Base-by-base conservation (phyloP, 2,797 vertebrate genomes). In the Syngnathus acus region DNA sequence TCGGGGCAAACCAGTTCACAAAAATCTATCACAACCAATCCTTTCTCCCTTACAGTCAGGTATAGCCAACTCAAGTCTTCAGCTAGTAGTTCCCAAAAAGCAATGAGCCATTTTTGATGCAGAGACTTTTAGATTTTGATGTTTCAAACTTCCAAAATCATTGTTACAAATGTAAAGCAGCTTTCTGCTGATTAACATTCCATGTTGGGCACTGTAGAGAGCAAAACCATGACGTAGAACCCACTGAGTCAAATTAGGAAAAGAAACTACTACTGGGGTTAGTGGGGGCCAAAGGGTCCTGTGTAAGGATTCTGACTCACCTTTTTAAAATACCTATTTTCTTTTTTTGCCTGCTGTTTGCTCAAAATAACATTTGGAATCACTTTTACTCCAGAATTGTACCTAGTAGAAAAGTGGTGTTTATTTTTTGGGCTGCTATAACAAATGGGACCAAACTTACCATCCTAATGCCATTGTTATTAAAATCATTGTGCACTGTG, bases 181-280 rank as follows among this genome's bases (percentile, higher is more conserved):
- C 84, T 86, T 86, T 87, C 62, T 83, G 66, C 74, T 82, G 83
- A 87, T 86, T 89, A 89, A 86, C 83, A 86, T 86, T 88, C 86
- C 73, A 43, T 10, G 62, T 77, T 76, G 74, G 70, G 75, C 68
- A 40, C 69, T 64, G 75, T 40, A 78, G 64, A 37, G 55, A 74
- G 69, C 39, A 65, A 73, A 77, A 76, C 63, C 67, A 69, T 82
- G 80, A 80, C 61, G 69, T 78, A 81, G 72, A 71, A 64, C 53
- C 0, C 57, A 71, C 73, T 62, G 75, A 86, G 74, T 82, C 74
- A 72, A 83, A 75, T 7, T 11, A 48, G 67, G 51, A 72, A 60
- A 72, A 70, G 66, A 64, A 63, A 70, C 67, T 23, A 16, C 62
- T 17, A 47, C 39, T 43, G 21, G 13, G n/a, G n/a, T 26, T 21